Evolutionary conservation across 1,140 invertebrate species (phyloP), one percentile per base, ranked within the genome.

Genomic region (Notospermus geniculatus): DNA sequence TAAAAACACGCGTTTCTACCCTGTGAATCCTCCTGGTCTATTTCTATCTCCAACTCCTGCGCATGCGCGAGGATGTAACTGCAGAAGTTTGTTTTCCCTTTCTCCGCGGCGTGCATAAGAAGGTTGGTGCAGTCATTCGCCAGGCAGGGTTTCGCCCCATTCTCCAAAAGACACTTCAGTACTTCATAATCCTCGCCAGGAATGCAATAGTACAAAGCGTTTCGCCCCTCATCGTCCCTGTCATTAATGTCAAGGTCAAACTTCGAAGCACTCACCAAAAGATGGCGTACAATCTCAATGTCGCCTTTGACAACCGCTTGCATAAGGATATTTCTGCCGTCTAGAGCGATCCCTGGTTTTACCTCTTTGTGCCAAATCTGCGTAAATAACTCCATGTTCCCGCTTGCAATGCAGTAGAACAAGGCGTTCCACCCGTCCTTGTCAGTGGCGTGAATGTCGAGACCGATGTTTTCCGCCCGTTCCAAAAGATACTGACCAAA

Each of bases 1-100:
- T 64, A 66, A 50, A 66, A 66, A 4, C 60, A 50, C 1, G 60
- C 61, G 43, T 66, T 66, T 29, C 54, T 54, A 2, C 65, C 65
- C 43, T 57, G 22, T 25, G 59, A 57, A 55, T 66, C 65, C 36
- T 46, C 23, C 32, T 29, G 29, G 27, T 32, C n/a, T 7, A 57
- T 11, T 2, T 57, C 29, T 25, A 57, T 4, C 19, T 32, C 28
- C 13, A 57, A 41, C 25, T 29, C 29, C 15, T 19, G 13, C n/a
- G 17, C 39, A n/a, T 41, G 25, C 15, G 25, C 36, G 13, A 57
- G 25, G 7, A 57, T 11, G 30, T 41, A 57, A 15, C 19, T 41
- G 13, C 15, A n/a, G 17, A 57, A 19, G 30, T 36, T 57, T 22
- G 32, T 15, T 22, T 19, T 27, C 2, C 30, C 56, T 19, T 32